Conservation (phyloP, 1,140 invertebrate genomes). For the Drosophila subobscura region DNA sequence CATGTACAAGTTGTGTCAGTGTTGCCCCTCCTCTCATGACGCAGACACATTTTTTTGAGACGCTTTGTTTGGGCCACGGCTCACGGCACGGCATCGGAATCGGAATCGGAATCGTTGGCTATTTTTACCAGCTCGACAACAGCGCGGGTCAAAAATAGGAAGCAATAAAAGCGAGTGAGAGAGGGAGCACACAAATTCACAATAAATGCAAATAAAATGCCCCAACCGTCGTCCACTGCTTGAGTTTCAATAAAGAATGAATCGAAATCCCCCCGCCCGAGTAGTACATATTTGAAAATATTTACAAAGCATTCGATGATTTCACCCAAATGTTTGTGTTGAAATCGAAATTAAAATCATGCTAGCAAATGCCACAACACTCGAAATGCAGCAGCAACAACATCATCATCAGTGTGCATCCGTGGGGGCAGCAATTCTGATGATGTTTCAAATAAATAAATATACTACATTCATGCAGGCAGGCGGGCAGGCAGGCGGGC, state of each 20-base stretch:
- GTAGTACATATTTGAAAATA: slow-evolving; percentile 23
- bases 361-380: background rate
- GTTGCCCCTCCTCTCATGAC: too few relatives aligned
- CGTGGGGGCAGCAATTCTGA: too few relatives aligned
- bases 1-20: too few relatives aligned
- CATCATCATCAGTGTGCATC: too few relatives aligned
- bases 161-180: slow-evolving; percentile 44
- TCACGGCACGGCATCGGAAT: too few relatives aligned
- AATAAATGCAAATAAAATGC: slow-evolving; percentile 66
- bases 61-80: too few relatives aligned
- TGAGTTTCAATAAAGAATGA: slow-evolving; percentile 56
- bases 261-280: background rate
- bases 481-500: too few relatives aligned
- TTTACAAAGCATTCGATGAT: slow-evolving; percentile 26
- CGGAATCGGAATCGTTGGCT: background rate
- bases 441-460: too few relatives aligned
- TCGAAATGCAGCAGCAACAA: too few relatives aligned
- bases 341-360: slow-evolving; percentile 42
- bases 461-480: too few relatives aligned
- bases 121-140: slow-evolving; percentile 51
- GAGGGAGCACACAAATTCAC: slow-evolving; percentile 48
- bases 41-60: too few relatives aligned
- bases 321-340: slow-evolving; percentile 35
- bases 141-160: slow-evolving; percentile 59
- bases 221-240: slow-evolving; percentile 48